These are phyloP conservation scores for Toxotes lorentzi DNA, from an alignment of 2,797 vertebrate genomes.

Conservation along the genomic window DNA sequence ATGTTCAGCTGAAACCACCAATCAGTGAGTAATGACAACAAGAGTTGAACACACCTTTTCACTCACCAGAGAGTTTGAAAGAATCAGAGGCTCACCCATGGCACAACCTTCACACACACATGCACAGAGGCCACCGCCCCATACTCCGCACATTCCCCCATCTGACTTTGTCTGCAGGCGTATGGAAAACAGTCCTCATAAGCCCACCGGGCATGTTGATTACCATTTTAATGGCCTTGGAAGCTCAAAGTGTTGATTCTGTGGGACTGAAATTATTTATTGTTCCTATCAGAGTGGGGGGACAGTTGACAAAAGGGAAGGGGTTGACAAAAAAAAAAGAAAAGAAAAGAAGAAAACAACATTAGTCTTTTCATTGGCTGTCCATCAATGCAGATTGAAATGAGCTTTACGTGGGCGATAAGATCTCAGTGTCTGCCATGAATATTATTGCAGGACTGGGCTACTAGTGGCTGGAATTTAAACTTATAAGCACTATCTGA, in stretches of 20 bases:
- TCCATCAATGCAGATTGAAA: slow-evolving; percentile 30
- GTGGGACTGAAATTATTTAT: slow-evolving; percentile 60
- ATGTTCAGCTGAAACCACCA: slow-evolving; percentile 25
- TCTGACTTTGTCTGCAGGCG: slow-evolving; percentile 43
- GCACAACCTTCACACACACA: neutral
- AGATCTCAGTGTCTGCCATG: slow-evolving; percentile 14
- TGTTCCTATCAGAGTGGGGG: slow-evolving; percentile 45
- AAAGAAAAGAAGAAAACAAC: slow-evolving; percentile 17
- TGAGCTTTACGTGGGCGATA: slow-evolving; percentile 33
- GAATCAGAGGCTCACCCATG: slow-evolving; percentile 16
- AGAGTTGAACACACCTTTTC: slow-evolving; percentile 30
- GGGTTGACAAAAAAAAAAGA: slow-evolving; percentile 13
- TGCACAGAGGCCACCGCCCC: neutral
- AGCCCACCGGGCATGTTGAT: slow-evolving; percentile 45
- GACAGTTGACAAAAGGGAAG: slow-evolving; percentile 29
- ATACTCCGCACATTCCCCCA: slow-evolving; percentile 16
- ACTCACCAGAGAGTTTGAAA: slow-evolving; percentile 20
- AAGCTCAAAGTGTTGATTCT: slow-evolving; percentile 53
- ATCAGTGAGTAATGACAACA: slow-evolving; percentile 25
- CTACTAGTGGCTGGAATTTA: slow-evolving; percentile 24
- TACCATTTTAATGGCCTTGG: slow-evolving; percentile 67
- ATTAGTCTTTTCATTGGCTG: slow-evolving; percentile 49
- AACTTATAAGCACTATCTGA: slow-evolving; percentile 17
- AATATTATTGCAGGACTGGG: slow-evolving; percentile 21
- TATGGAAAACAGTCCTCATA: slow-evolving; percentile 48